A percentile compares a stretch with the other conserved stretches of the same genome.
Conservation (phyloP, 2,113 vertebrate species). For the human (Homo sapiens) region GRCh38 chrX:38539001-38539500, state of each 20-base stretch:
- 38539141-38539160: neutral
- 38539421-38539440: neutral
- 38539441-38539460: neutral
- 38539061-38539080: neutral
- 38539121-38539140: conserved; percentile 16
- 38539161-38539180: conserved; percentile 14
- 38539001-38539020: neutral
- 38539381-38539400: neutral
- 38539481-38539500: conserved; percentile 11
- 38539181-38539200: neutral
- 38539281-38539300: conserved; percentile 23
- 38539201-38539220: neutral
- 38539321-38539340: neutral
- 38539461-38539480: neutral
- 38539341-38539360: conserved; percentile 14
- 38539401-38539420: conserved; percentile 41
- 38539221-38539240: neutral
- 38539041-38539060: neutral
- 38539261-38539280: neutral
- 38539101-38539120: neutral
- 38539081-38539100: conserved; percentile 10
- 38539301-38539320: conserved; percentile 8
- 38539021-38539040: conserved; percentile 6
- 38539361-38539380: neutral
- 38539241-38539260: neutral